Conservation (phyloP, 2,113 vertebrate species). For the Regulus satrapa region DNA sequence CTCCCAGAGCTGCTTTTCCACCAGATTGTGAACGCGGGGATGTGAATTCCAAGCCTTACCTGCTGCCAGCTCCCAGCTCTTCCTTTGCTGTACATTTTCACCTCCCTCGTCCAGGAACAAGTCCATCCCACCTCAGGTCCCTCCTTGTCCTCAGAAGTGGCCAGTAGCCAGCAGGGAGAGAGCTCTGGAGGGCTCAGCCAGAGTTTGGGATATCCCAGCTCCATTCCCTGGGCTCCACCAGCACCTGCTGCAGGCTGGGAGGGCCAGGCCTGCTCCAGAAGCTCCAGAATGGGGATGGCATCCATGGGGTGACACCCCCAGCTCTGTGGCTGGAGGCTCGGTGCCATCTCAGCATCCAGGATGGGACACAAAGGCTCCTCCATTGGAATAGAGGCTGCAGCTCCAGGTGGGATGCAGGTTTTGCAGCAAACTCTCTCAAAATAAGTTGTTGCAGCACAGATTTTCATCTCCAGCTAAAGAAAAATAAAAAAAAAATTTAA, state of each 20-base stretch:
- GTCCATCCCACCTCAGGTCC: neutral
- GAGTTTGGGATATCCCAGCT: neutral
- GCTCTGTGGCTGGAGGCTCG: neutral
- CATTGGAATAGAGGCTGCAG: rapidly evolving
- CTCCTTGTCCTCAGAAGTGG: neutral
- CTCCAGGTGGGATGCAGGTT: neutral
- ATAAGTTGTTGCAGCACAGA: neutral
- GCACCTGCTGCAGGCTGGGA: neutral
- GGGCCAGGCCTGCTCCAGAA: neutral
- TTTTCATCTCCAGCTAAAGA: neutral
- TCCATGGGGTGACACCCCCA: neutral
- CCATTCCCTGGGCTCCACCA: neutral
- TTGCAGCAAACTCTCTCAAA: neutral
- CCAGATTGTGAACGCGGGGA: neutral
- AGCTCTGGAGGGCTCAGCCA: neutral
- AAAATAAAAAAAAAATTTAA: too few relatives aligned
- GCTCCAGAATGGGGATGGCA: neutral
- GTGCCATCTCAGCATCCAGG: neutral
- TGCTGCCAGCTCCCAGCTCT: neutral
- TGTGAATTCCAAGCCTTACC: neutral
- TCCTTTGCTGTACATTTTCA: neutral
- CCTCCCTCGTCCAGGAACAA: neutral
- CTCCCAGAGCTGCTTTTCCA: neutral
- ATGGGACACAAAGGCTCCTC: neutral
- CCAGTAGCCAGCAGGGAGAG: neutral